Conservation (phyloP, 2,888 invertebrate species). For the Athrips mouffetella region DNA sequence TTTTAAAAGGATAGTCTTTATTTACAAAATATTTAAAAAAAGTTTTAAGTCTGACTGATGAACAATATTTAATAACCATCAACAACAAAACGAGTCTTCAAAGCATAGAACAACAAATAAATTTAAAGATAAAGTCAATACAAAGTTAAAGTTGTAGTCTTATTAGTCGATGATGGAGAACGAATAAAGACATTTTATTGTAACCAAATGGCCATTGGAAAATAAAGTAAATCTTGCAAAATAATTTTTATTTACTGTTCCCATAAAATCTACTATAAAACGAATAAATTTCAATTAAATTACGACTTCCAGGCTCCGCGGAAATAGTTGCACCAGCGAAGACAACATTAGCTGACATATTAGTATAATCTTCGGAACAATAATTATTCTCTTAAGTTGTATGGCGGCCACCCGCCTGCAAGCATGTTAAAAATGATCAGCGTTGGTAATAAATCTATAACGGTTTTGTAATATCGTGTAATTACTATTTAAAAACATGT, state of each 20-base stretch:
- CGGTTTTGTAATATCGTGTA: conserved; percentile 7
- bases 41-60: too few relatives aligned
- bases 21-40: too few relatives aligned
- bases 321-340: conserved; percentile 16
- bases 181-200: too few relatives aligned
- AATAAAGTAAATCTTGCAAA: too few relatives aligned
- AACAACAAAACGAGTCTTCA: too few relatives aligned
- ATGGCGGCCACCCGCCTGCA: conserved; percentile 13
- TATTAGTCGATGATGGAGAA: too few relatives aligned
- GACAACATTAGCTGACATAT: conserved; percentile 9
- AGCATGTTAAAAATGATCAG: conserved; percentile 18
- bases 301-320: conserved; percentile 3
- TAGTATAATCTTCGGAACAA: conserved; percentile 8
- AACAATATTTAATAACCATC: too few relatives aligned
- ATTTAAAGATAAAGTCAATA: too few relatives aligned
- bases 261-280: conserved; percentile 23
- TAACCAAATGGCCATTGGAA: too few relatives aligned
- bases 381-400: conserved; percentile 10
- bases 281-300: conserved; percentile 6
- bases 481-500: conserved; percentile 10
- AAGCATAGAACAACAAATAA: too few relatives aligned
- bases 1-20: too few relatives aligned
- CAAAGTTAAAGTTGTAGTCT: too few relatives aligned
- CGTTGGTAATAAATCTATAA: conserved; percentile 7
- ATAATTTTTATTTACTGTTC: not conserved